Evolutionary conservation across 2,113 vertebrate species (phyloP).

Genomic region (Corythoichthys haematopterus): DNA sequence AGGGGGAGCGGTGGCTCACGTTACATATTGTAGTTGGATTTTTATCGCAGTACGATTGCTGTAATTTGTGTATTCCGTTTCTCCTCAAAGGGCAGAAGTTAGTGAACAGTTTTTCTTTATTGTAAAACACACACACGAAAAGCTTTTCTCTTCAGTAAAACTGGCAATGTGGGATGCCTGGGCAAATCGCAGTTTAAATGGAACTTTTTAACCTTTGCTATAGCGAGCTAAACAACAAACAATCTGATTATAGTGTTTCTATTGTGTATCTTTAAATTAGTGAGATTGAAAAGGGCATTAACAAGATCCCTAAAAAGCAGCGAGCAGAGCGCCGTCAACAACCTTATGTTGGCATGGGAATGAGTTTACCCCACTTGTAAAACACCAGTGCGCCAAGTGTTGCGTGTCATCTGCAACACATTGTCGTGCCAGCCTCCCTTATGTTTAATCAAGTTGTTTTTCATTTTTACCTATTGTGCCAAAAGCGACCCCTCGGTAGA

Average conservation of each 20-base stretch:
- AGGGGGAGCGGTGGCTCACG: constrained; percentile 34
- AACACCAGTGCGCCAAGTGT: background rate
- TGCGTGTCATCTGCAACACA: background rate
- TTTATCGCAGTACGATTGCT: background rate
- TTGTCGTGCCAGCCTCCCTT: background rate
- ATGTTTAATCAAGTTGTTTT: constrained; percentile 25
- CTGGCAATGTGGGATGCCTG: background rate
- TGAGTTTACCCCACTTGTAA: background rate
- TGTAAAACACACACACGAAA: constrained; percentile 3
- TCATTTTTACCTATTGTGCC: constrained; percentile 20
- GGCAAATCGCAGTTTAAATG: background rate
- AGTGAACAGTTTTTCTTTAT: constrained; percentile 21
- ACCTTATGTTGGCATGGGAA: background rate
- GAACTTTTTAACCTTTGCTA: background rate
- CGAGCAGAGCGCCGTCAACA: background rate
- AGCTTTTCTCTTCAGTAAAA: constrained; percentile 25
- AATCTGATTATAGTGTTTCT: background rate
- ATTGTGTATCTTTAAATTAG: background rate
- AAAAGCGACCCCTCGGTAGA: constrained; percentile 27
- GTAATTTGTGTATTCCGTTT: constrained; percentile 9
- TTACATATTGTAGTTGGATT: constrained; percentile 15
- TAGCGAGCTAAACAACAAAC: background rate
- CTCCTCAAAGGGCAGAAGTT: constrained; percentile 28
- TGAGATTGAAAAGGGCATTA: background rate
- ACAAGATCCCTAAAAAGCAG: background rate